These are phyloP conservation scores for Ancistrus triradiatus DNA, from an alignment of 2,113 vertebrate genomes.

Conservation along the genomic window DNA sequence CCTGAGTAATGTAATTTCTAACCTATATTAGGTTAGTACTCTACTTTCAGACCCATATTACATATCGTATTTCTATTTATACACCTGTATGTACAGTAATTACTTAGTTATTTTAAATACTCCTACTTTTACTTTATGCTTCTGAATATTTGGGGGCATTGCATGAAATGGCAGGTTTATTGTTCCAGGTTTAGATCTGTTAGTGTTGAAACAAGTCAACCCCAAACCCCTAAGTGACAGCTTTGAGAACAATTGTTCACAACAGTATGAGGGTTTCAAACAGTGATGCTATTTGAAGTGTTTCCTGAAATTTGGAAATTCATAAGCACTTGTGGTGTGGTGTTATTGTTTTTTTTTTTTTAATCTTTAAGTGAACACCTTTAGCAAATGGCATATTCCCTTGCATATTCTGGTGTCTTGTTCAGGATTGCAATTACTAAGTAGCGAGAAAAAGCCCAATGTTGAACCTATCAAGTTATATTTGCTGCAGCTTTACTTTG, in stretches of 20 bases:
- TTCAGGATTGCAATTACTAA: conserved; percentile 36
- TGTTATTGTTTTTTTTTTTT: conserved; percentile 48
- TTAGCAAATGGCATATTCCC: conserved; percentile 43
- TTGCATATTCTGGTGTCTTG: conserved; percentile 34
- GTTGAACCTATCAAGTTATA: conserved; percentile 38
- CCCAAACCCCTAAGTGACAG: too few relatives aligned
- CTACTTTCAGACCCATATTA: too few relatives aligned
- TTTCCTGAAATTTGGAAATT: conserved; percentile 54
- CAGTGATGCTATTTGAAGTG: conserved; percentile 54
- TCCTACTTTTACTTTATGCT: too few relatives aligned
- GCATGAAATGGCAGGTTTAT: neutral
- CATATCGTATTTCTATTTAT: too few relatives aligned
- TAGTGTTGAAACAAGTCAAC: conserved; percentile 41
- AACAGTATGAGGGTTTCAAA: conserved; percentile 46
- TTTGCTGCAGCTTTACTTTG: conserved; percentile 45
- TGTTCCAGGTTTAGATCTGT: neutral
- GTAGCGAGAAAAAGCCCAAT: conserved; percentile 40
- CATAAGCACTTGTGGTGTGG: conserved; percentile 49
- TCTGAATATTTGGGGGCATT: neutral
- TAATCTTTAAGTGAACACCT: conserved; percentile 45
- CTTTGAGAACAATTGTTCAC: conserved; percentile 54
- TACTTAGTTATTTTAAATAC: too few relatives aligned
- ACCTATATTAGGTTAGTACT: too few relatives aligned
- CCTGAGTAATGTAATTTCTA: too few relatives aligned
- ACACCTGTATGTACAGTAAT: too few relatives aligned